Conservation (phyloP, 2,113 vertebrate species). For the Ammodytes dubius region DNA sequence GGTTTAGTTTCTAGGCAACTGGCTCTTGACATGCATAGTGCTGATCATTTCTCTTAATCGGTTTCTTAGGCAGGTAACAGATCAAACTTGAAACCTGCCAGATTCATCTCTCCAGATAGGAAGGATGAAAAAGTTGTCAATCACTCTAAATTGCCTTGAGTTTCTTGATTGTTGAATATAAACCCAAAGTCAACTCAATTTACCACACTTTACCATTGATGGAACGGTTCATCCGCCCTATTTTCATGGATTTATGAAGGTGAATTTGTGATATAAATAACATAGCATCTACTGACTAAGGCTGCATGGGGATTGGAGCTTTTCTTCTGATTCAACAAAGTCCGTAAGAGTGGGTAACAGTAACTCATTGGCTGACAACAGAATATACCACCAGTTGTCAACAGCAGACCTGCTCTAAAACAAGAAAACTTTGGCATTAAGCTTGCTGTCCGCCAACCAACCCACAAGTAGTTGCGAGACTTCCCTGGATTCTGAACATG, state of each 20-base stretch:
- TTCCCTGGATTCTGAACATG: background rate
- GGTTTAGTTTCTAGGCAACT: conserved; percentile 74
- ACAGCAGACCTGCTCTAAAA: conserved; percentile 1
- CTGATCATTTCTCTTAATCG: conserved; percentile 42
- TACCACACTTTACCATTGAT: conserved; percentile 5
- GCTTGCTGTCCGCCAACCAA: background rate
- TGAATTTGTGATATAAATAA: conserved; percentile 22
- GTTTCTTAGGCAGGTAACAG: conserved; percentile 28
- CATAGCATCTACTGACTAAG: background rate
- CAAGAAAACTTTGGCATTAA: background rate
- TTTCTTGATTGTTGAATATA: conserved; percentile 14
- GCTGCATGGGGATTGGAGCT: background rate
- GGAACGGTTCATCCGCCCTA: background rate
- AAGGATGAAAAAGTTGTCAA: conserved; percentile 17
- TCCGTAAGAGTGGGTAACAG: background rate
- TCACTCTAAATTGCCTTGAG: conserved; percentile 48
- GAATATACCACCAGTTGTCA: background rate
- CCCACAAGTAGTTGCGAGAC: background rate
- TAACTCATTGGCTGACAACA: background rate
- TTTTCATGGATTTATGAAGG: conserved; percentile 19
- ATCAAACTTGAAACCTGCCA: conserved; percentile 24
- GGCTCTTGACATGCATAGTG: conserved; percentile 58
- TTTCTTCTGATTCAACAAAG: conserved; percentile 9
- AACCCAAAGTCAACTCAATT: conserved; percentile 9
- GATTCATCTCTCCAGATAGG: conserved; percentile 13